phyloP scores from a whole-genome alignment of 2,113 vertebrate species.

The Protobothrops mucrosquamatus region DNA sequence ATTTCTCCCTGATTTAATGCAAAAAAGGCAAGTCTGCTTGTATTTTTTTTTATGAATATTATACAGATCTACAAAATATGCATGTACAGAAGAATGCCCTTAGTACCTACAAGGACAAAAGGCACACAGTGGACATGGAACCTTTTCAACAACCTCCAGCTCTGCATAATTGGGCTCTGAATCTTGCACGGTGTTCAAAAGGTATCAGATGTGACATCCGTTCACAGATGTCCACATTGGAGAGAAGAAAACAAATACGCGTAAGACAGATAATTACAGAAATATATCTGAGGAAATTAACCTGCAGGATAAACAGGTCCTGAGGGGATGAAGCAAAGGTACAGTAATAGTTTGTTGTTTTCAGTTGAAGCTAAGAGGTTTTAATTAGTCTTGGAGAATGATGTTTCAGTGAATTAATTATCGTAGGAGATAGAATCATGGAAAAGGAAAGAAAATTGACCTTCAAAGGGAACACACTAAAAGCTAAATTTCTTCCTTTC shows the following conservation, averaged over 20 bases:
- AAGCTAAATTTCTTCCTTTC: neutral
- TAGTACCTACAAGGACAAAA: neutral
- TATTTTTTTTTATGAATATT: neutral
- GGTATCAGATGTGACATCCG: neutral
- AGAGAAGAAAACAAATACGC: neutral
- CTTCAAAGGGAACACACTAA: neutral
- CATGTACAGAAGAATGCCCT: neutral
- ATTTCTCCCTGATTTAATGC: neutral
- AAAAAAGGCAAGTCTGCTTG: neutral
- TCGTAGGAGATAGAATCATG: no score
- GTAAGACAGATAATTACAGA: neutral
- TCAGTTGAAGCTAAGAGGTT: neutral
- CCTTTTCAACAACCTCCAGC: neutral
- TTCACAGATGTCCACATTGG: neutral
- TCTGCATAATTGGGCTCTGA: neutral
- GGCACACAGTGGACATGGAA: neutral
- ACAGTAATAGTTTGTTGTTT: neutral
- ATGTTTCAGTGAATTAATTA: neutral
- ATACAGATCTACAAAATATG: neutral
- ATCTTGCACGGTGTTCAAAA: neutral
- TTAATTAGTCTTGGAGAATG: neutral
- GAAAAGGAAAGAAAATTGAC: neutral
- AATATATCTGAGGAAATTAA: neutral
- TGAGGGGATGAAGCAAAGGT: neutral
- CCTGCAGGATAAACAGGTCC: neutral